Conservation (phyloP, 2,113 vertebrate species). For the Mohoua ochrocephala region DNA sequence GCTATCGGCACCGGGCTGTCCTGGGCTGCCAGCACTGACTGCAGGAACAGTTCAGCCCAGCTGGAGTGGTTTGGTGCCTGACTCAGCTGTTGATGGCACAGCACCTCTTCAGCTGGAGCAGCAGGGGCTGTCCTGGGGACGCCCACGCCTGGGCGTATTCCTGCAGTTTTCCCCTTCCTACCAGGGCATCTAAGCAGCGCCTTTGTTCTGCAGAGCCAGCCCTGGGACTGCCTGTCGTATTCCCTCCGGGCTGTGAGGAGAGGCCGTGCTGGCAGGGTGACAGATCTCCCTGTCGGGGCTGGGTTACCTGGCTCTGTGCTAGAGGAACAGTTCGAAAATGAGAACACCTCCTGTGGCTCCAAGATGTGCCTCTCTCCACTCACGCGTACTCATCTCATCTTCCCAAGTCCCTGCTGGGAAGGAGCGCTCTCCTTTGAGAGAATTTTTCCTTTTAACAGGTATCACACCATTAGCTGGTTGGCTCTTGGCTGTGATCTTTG, state of each 20-base stretch:
- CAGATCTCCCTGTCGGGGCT: too few relatives aligned
- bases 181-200: not conserved
- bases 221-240: not conserved
- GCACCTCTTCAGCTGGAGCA: not conserved
- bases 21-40: not conserved
- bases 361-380: not conserved
- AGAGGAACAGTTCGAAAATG: rapidly evolving
- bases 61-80: not conserved
- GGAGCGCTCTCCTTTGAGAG: not conserved
- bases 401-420: not conserved
- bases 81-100: not conserved
- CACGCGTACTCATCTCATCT: rapidly evolving
- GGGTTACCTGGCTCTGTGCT: not conserved
- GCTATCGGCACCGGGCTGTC: not conserved
- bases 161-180: not conserved
- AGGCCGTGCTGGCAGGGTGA: not conserved
- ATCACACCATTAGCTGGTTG: not conserved
- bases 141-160: rapidly evolving
- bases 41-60: not conserved
- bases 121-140: too few relatives aligned
- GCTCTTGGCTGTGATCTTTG: not conserved
- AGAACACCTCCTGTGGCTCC: not conserved
- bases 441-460: not conserved
- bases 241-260: rapidly evolving
- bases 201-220: not conserved